Evolutionary conservation across 2,113 vertebrate species (phyloP).

Genomic region (Rhinichthys klamathensis): DNA sequence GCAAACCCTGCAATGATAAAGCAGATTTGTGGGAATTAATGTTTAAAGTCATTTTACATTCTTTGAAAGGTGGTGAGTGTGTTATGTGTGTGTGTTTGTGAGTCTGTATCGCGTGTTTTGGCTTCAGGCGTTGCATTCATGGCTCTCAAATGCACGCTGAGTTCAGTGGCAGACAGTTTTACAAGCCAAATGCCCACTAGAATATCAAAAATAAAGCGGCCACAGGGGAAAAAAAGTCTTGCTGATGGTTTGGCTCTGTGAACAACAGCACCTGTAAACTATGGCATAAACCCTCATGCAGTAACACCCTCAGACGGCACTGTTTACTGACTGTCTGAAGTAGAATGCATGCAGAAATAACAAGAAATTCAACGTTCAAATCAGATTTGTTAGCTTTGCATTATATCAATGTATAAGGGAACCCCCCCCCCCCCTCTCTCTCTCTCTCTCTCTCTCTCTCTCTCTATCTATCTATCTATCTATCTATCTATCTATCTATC

Average conservation of each 20-base stretch:
- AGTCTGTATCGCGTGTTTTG: not conserved
- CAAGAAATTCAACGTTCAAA: not conserved
- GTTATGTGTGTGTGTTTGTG: not conserved
- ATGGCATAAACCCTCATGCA: not conserved
- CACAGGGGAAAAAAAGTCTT: not conserved
- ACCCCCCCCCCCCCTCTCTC: too few relatives aligned
- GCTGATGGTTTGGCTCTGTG: not conserved
- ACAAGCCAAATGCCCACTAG: slow-evolving; percentile 16
- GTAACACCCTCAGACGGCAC: not conserved
- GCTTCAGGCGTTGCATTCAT: slow-evolving; percentile 31
- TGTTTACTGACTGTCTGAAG: not conserved
- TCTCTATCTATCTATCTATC: too few relatives aligned
- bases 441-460: not conserved
- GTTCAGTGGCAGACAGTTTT: slow-evolving; percentile 11
- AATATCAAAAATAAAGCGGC: slow-evolving; percentile 6
- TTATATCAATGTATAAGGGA: too few relatives aligned
- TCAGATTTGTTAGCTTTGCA: too few relatives aligned
- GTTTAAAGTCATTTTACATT: not conserved
- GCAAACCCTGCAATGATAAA: slow-evolving; percentile 11
- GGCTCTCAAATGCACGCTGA: slow-evolving; percentile 31
- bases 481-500: too few relatives aligned
- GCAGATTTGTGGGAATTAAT: not conserved
- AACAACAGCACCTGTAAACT: not conserved
- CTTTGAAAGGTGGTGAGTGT: not conserved
- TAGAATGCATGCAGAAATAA: not conserved